These are phyloP conservation scores for Scrobipalpa costella DNA, from an alignment of 2,888 invertebrate genomes.

Conservation along the genomic window DNA sequence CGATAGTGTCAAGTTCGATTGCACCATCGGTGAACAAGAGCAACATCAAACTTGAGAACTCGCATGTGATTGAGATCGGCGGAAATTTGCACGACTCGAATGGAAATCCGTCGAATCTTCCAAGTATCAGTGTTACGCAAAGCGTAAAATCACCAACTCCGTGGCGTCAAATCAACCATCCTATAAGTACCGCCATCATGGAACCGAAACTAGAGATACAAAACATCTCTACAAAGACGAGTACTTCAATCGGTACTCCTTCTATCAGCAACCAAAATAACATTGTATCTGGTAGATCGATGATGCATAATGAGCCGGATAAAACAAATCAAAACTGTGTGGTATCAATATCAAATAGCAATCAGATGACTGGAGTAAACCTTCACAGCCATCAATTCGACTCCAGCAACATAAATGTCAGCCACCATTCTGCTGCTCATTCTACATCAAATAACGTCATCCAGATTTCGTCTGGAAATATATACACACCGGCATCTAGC, in stretches of 20 bases:
- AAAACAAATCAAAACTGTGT: conserved; percentile 68
- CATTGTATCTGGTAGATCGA: conserved; percentile 50
- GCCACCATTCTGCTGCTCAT: conserved; percentile 66
- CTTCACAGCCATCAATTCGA: conserved; percentile 72
- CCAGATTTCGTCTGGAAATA: conserved; percentile 74
- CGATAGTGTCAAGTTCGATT: conserved; percentile 74
- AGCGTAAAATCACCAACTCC: conserved; percentile 74
- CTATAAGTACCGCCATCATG: conserved; percentile 44
- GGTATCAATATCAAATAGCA: conserved; percentile 58
- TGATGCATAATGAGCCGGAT: conserved; percentile 60
- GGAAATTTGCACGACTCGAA: conserved; percentile 67
- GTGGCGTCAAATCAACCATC: conserved; percentile 65
- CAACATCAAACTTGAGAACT: conserved; percentile 69
- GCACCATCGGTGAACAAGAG: conserved; percentile 67
- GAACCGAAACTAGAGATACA: conserved; percentile 69
- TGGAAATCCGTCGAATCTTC: conserved; percentile 58
- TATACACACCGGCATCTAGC: conserved; percentile 66
- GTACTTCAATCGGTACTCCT: conserved; percentile 49
- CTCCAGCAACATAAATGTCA: conserved; percentile 55
- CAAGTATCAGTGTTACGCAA: conserved; percentile 75
- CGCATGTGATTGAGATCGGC: conserved; percentile 75
- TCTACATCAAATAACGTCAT: conserved; percentile 71
- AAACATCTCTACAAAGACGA: conserved; percentile 61
- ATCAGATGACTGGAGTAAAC: conserved; percentile 53
- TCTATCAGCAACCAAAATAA: conserved; percentile 63